These are phyloP conservation scores for Hydriomena furcata DNA, from an alignment of 2,888 invertebrate species.

Conservation along the genomic window DNA sequence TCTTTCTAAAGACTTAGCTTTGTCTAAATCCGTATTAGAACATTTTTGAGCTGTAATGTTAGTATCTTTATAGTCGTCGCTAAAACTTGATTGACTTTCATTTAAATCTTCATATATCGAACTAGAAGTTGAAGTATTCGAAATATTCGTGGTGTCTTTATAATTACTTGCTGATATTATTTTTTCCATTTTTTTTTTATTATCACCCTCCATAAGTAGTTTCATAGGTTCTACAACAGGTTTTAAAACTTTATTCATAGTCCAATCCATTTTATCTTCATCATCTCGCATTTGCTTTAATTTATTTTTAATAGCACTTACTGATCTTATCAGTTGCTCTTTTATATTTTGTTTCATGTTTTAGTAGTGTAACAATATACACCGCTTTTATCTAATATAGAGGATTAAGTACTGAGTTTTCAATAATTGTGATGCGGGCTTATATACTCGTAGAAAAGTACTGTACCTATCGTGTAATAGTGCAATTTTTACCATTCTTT, in stretches of 20 bases:
- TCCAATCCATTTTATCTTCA: not conserved
- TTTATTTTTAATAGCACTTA: not conserved
- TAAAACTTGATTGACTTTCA: not conserved
- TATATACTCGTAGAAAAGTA: too few species aligned
- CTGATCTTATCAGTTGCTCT: not conserved
- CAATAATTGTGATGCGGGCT: too few species aligned
- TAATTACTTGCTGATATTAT: not conserved
- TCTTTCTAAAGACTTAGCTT: not conserved
- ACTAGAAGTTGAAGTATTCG: not conserved
- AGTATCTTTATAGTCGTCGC: not conserved
- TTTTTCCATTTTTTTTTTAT: not conserved
- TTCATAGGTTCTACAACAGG: conserved; percentile 4
- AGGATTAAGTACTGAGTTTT: not conserved
- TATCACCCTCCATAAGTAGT: not conserved
- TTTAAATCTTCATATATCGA: not conserved
- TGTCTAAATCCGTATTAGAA: not conserved
- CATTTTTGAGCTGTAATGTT: not conserved
- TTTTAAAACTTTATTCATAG: conserved; percentile 1
- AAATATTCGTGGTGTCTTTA: too few species aligned
- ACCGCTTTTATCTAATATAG: too few species aligned
- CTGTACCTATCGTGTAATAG: too few species aligned
- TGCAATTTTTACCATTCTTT: too few species aligned
- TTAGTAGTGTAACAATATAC: not conserved
- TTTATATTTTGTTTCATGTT: not conserved
- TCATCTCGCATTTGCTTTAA: conserved; percentile 1